A percentile compares a stretch with the other conserved stretches of the same genome.
These are phyloP conservation scores for Acanthoscelides obtectus DNA, from an alignment of 2,888 invertebrate genomes.

Conservation along the genomic window DNA sequence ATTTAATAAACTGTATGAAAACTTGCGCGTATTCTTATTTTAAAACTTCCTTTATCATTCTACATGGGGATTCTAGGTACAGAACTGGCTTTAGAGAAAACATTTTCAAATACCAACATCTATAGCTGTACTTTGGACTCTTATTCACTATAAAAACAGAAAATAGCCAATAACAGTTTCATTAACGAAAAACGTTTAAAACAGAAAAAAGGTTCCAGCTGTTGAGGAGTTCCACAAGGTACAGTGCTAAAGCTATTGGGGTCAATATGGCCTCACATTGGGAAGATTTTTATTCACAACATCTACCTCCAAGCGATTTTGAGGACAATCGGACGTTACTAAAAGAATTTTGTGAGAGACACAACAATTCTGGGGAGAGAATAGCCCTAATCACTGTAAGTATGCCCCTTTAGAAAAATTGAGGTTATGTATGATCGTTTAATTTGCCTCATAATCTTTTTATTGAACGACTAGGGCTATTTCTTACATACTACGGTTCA, in stretches of 20 bases:
- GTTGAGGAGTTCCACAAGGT: neutral
- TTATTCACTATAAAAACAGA: neutral
- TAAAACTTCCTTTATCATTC: no score
- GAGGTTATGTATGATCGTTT: constrained; percentile 27
- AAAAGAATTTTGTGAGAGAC: constrained; percentile 69
- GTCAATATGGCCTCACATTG: constrained; percentile 49
- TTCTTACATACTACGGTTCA: neutral
- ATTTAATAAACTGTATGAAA: neutral
- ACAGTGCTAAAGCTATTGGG: neutral
- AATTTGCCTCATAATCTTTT: neutral
- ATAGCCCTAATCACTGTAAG: constrained; percentile 77
- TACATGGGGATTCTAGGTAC: no score
- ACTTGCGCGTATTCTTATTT: no score
- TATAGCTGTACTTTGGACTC: neutral
- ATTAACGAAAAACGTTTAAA: neutral
- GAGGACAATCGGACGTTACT: constrained; percentile 67
- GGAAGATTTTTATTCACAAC: constrained; percentile 81
- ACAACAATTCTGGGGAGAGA: constrained; percentile 62
- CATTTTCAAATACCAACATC: no score
- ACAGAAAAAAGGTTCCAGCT: neutral
- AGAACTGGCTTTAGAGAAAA: no score
- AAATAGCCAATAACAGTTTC: neutral
- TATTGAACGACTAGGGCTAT: neutral
- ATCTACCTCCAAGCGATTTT: constrained; percentile 73
- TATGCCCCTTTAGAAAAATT: constrained; percentile 20